These are phyloP conservation scores for Xestoiulus laeticollis DNA, from an alignment of 2,888 invertebrate species.

Conservation along the genomic window DNA sequence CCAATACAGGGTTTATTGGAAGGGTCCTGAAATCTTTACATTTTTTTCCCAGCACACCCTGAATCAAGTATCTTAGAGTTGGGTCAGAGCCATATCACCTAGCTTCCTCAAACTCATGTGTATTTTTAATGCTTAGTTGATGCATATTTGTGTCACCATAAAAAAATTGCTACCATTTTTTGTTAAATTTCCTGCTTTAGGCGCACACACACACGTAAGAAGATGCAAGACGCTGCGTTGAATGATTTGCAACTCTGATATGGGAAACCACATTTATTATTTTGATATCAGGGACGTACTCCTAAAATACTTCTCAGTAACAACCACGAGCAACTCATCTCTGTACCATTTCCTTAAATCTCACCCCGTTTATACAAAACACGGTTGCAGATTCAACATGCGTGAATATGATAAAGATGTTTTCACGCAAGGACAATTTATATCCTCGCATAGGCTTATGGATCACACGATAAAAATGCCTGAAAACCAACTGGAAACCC, in stretches of 20 bases:
- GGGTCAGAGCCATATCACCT: too few species aligned
- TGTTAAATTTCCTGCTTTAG: not conserved
- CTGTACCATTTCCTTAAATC: not conserved
- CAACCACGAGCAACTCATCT: not conserved
- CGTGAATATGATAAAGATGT: constrained; percentile 21
- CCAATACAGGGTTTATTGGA: too few species aligned
- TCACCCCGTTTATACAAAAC: constrained; percentile 11
- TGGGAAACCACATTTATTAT: constrained; percentile 23
- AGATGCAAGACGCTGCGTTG: not conserved
- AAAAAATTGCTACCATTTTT: not conserved
- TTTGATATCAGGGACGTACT: not conserved
- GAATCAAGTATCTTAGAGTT: too few species aligned
- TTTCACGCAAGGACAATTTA: constrained; percentile 1
- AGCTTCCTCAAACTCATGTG: not conserved
- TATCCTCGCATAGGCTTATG: not conserved
- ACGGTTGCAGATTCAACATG: constrained; percentile 10
- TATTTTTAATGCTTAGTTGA: not conserved
- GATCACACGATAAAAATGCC: not conserved
- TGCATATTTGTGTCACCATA: not conserved
- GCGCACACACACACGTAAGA: not conserved
- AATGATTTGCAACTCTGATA: constrained; percentile 22
- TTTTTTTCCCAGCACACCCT: too few species aligned
- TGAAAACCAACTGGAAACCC: not conserved
- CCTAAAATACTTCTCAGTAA: not conserved
- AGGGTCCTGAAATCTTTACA: too few species aligned